Conservation (phyloP, 2,888 invertebrate genomes). For the Mechanitis mazaeus region DNA sequence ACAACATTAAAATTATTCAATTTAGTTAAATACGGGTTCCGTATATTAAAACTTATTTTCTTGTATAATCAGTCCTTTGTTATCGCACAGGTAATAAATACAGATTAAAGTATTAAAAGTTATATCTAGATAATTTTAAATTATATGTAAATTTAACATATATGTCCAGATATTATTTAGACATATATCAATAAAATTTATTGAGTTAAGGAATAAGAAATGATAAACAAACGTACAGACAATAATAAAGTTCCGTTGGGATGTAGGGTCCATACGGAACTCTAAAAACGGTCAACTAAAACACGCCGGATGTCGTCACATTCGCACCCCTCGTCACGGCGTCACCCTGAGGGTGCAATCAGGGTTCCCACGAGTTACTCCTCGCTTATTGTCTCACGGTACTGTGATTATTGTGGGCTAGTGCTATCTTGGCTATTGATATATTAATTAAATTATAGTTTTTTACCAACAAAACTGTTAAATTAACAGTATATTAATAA, state of each 20-base stretch:
- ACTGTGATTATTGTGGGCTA: conserved; percentile 60
- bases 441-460: conserved; percentile 9
- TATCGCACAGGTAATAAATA: too few species aligned
- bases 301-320: conserved; percentile 57
- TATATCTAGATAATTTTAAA: too few species aligned
- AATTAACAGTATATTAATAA: too few species aligned
- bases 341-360: conserved; percentile 62
- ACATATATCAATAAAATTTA: conserved; percentile 13
- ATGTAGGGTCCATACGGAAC: conserved; percentile 1
- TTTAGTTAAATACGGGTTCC: too few species aligned
- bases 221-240: too few species aligned
- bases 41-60: too few species aligned
- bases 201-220: too few species aligned
- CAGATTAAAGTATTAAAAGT: too few species aligned
- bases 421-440: conserved; percentile 28
- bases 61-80: too few species aligned
- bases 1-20: too few species aligned
- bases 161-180: conserved; percentile 4
- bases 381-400: conserved; percentile 62
- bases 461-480: not conserved
- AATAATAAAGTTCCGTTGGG: conserved; percentile 2
- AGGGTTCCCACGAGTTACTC: conserved; percentile 62
- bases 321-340: conserved; percentile 71
- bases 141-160: too few species aligned
- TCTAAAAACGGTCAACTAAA: conserved; percentile 26